A percentile compares a stretch with the other conserved stretches of the same genome.
Evolutionary conservation across 2,797 vertebrate species (phyloP).

Genomic region (Crocidura indochinensis): DNA sequence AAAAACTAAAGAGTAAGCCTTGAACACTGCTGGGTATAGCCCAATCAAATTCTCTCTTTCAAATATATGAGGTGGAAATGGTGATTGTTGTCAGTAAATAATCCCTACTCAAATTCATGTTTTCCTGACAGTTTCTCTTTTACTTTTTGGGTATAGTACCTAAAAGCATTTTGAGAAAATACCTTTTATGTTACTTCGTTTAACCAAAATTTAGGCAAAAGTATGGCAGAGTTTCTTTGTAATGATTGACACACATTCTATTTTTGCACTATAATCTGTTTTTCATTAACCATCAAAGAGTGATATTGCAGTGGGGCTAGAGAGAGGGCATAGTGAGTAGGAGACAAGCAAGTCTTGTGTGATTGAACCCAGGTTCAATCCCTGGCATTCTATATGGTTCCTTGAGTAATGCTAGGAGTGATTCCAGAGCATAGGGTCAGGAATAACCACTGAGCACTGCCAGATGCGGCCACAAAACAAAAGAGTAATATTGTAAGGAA

Average conservation of each 20-base stretch:
- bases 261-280: not conserved
- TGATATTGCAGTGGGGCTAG: too few species aligned
- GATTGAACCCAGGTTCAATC: too few species aligned
- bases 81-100: conserved; percentile 8
- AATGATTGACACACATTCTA: not conserved
- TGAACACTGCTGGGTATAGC: too few species aligned
- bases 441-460: not conserved
- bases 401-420: too few species aligned
- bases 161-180: conserved; percentile 16
- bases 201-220: conserved; percentile 3
- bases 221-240: conserved; percentile 1
- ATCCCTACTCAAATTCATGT: not conserved
- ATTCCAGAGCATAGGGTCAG: too few species aligned
- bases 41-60: not conserved
- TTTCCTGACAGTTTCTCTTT: conserved; percentile 14
- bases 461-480: too few species aligned
- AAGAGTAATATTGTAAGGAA: too few species aligned
- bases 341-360: not conserved
- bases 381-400: too few species aligned
- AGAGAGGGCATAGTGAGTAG: too few species aligned
- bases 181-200: not conserved
- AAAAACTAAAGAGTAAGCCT: too few species aligned
- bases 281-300: not conserved
- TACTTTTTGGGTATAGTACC: conserved; percentile 13
- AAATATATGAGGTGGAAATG: conserved; percentile 1